Conservation (phyloP, 2,797 vertebrate species). For the Premnoplex brunnescens region DNA sequence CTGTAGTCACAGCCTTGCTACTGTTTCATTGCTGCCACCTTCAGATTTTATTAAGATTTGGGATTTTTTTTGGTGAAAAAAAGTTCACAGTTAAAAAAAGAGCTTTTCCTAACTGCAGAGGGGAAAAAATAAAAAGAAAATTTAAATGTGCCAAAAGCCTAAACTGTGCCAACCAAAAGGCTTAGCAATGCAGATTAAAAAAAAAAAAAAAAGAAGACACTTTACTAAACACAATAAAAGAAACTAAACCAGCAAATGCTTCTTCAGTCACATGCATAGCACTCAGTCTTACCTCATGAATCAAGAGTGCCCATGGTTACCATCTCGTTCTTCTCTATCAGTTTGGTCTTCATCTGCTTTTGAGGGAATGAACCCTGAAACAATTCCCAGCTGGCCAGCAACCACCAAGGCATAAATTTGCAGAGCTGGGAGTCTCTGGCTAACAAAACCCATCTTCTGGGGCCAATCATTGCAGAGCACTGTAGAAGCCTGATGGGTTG, state of each 20-base stretch:
- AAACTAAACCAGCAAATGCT: slow-evolving; percentile 12
- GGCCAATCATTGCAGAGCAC: neutral
- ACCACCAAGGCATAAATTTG: neutral
- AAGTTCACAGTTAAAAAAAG: neutral
- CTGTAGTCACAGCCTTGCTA: neutral
- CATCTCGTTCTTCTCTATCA: neutral
- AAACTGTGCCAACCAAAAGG: slow-evolving; percentile 22
- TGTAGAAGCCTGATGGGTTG: neutral
- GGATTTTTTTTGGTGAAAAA: neutral
- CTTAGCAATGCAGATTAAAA: neutral
- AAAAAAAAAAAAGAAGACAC: neutral
- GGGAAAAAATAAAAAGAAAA: neutral
- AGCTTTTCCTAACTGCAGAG: neutral
- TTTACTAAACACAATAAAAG: slow-evolving; percentile 17
- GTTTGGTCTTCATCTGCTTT: neutral
- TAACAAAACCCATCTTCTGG: neutral
- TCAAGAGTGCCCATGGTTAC: neutral
- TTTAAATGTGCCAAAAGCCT: neutral
- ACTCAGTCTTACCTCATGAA: neutral
- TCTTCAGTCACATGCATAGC: neutral
- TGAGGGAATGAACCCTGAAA: neutral
- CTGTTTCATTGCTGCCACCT: slow-evolving; percentile 39
- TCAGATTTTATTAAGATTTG: slow-evolving; percentile 49
- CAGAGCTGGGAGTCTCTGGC: neutral
- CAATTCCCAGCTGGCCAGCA: neutral